Evolutionary conservation across 2,113 vertebrate genomes (phyloP).

Genomic region (Chascanopsetta lugubris): DNA sequence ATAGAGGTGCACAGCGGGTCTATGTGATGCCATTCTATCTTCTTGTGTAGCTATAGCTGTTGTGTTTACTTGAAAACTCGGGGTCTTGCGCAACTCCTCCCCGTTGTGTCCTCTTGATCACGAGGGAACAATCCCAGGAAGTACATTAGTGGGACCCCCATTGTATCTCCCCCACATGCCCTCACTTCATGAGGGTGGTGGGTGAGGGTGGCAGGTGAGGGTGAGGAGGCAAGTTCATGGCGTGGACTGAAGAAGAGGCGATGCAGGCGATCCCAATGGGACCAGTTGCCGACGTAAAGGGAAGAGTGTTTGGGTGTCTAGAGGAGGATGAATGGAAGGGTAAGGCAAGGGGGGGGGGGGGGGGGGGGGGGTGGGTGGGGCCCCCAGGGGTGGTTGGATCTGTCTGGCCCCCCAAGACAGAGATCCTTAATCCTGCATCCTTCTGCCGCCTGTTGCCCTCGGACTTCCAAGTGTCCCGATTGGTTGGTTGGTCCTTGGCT

Average conservation of each 20-base stretch:
- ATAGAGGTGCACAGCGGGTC: no score
- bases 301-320: neutral
- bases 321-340: no score
- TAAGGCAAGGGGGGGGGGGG: no score
- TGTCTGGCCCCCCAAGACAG: slow-evolving; percentile 54
- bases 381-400: neutral
- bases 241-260: no score
- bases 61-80: slow-evolving; percentile 41
- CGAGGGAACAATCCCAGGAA: slow-evolving; percentile 75
- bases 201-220: slow-evolving; percentile 20
- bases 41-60: slow-evolving; percentile 10
- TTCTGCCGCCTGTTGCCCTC: slow-evolving; percentile 64
- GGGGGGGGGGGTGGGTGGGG: neutral
- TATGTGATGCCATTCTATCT: neutral
- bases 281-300: slow-evolving; percentile 5
- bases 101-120: slow-evolving; percentile 17
- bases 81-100: neutral
- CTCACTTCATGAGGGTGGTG: slow-evolving; percentile 60
- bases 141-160: slow-evolving; percentile 64
- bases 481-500: no score
- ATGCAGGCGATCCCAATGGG: slow-evolving; percentile 11
- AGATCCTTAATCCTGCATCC: slow-evolving; percentile 71
- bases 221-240: no score
- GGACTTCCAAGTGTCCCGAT: slow-evolving; percentile 5
- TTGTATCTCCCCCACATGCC: slow-evolving; percentile 71